Conservation (phyloP, 2,888 invertebrate species). For the Drosophila subsilvestris region DNA sequence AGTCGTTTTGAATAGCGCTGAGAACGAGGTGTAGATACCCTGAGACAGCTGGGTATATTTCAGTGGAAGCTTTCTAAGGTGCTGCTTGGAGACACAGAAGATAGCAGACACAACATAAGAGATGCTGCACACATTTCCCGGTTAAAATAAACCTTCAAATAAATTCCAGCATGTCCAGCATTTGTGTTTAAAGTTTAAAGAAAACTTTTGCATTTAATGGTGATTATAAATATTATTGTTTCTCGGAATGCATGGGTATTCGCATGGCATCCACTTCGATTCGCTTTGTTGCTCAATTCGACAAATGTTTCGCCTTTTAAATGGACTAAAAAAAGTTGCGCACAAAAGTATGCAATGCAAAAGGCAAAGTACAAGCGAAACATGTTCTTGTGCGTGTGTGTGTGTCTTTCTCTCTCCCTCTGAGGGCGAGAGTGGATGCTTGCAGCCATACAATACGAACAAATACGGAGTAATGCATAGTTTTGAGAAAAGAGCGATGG, state of each 20-base stretch:
- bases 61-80: too few relatives aligned
- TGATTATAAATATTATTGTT: neutral
- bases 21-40: neutral
- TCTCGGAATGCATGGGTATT: neutral
- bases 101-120: neutral
- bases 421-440: neutral
- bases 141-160: too few relatives aligned
- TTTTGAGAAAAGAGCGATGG: slow-evolving; percentile 32
- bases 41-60: neutral
- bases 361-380: slow-evolving; percentile 29
- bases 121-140: neutral
- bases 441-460: slow-evolving; percentile 38
- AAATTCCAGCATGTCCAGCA: too few relatives aligned
- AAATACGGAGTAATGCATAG: slow-evolving; percentile 57
- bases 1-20: neutral
- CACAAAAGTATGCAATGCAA: slow-evolving; percentile 53
- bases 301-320: neutral
- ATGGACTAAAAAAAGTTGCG: slow-evolving; percentile 29
- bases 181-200: neutral
- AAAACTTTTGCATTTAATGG: neutral
- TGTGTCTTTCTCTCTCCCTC: neutral
- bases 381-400: slow-evolving; percentile 45
- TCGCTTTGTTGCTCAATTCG: neutral
- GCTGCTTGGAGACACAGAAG: too few relatives aligned
- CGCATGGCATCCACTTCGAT: neutral